Base-by-base conservation (phyloP, 2,888 invertebrate species). In the Hirtodrosophila duncani region DNA sequence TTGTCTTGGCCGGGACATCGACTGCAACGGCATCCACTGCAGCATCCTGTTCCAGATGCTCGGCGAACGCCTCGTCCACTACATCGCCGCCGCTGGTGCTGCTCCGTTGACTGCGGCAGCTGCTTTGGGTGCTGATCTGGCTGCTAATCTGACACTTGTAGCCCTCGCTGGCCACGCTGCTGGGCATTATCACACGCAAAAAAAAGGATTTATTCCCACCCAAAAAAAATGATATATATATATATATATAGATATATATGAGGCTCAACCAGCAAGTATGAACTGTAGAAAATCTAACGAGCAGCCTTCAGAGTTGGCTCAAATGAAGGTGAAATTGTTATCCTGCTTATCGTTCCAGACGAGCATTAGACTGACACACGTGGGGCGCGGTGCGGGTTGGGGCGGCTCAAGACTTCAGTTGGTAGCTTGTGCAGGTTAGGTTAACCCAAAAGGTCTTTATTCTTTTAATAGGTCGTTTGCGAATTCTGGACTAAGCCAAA, bases 181-280 rank as follows among this genome's bases (percentile, higher is more conserved):
- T 81, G 62, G 77, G 82, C 85, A 85, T 85, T 85, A 84, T 85
- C 82, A 84, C 84, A 34, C 1, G 21, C 44, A 37, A 33, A 42
- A 8, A 42, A 52, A 34, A 17, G 13, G 7, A 17, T 9, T 11
- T 38, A 9, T 4, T 30, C 9, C 29, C 8, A 17, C 33, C 8
- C 34, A 38, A 44, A 26, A 29, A 38, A 30, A 36, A 36, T 27
- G 2, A 17, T 14, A 10, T 23, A 18, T n/a, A 8, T 24, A 6
- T 17, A 31, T 10, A 26, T 34, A 31, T 24, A 24, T 7, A 16
- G 17, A 7, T 20, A 7, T 37, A 23, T 7, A 20, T 20, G 20
- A 6, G 4, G 7, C 7, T 4, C 20, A 4, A 6, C 20, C 7
- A 7, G 20, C 7, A 37, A 8, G 6, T 23, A 14, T 21, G 10